phyloP scores from a whole-genome alignment of 1,140 invertebrate species.

The Bombus pyrosoma region DNA sequence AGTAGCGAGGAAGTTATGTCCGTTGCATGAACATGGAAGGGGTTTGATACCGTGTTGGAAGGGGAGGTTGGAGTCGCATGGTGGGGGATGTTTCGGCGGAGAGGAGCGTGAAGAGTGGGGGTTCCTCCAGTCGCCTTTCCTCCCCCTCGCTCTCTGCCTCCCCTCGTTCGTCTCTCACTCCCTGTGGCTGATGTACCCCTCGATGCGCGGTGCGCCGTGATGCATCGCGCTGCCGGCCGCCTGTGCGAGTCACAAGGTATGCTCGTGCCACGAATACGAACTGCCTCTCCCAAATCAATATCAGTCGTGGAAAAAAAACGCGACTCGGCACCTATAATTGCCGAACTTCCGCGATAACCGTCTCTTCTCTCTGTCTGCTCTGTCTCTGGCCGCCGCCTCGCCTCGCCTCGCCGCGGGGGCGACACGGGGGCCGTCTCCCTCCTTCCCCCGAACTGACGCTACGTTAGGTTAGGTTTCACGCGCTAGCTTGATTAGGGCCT shows the following conservation, averaged over 20 bases:
- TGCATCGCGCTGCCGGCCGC: conserved; percentile 75
- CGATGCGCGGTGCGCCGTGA: conserved; percentile 75
- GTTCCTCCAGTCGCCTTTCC: conserved; percentile 64
- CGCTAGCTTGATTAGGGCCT: conserved; percentile 74
- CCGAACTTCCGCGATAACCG: conserved; percentile 72
- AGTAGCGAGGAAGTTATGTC: conserved; percentile 63
- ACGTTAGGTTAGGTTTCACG: conserved; percentile 72
- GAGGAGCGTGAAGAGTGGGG: conserved; percentile 52
- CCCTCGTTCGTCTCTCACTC: conserved; percentile 42
- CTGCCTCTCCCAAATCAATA: conserved; percentile 82
- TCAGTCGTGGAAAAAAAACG: conserved; percentile 80
- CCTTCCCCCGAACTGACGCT: conserved; percentile 2
- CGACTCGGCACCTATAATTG: conserved; percentile 73
- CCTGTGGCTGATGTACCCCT: conserved; percentile 65
- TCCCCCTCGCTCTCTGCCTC: conserved; percentile 30
- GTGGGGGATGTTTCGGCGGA: conserved; percentile 57
- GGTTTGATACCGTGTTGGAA: conserved; percentile 54
- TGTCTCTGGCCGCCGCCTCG: conserved; percentile 48
- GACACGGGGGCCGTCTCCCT: conserved; percentile 4
- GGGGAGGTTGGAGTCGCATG: conserved; percentile 9
- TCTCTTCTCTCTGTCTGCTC: conserved; percentile 61
- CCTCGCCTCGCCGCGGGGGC: conserved; percentile 33
- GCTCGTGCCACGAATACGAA: conserved; percentile 79
- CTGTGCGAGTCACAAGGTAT: conserved; percentile 76
- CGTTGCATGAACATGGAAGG: conserved; percentile 61